Evolutionary conservation across 2,797 vertebrate species (phyloP).

Genomic region (Gadopsis marmoratus): DNA sequence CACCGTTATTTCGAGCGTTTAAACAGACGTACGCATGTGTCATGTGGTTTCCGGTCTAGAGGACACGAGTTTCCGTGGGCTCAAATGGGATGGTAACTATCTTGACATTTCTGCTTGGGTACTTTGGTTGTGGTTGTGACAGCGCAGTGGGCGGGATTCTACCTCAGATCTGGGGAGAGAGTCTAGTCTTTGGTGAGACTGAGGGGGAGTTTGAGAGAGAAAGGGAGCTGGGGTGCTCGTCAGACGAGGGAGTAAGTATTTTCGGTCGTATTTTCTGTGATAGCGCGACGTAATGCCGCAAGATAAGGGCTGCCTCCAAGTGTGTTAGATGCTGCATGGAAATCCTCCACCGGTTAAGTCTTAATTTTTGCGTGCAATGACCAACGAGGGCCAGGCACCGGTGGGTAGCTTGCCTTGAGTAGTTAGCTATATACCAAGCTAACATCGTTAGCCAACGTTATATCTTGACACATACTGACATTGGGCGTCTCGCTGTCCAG

Average conservation of each 20-base stretch:
- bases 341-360: conserved; percentile 4
- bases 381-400: conserved; percentile 71
- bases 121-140: conserved; percentile 73
- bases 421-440: conserved; percentile 75
- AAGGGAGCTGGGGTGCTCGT: conserved; percentile 77
- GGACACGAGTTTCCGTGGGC: conserved; percentile 5
- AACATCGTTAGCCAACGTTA: conserved; percentile 71
- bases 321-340: conserved; percentile 24
- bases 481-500: conserved; percentile 64
- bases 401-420: conserved; percentile 63
- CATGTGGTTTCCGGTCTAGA: conserved; percentile 6
- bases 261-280: conserved; percentile 33
- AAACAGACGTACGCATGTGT: conserved; percentile 5
- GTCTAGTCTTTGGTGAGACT: conserved; percentile 82
- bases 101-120: conserved; percentile 41
- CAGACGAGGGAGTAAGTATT: conserved; percentile 85
- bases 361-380: conserved; percentile 51
- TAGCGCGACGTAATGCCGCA: conserved; percentile 1
- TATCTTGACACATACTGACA: conserved; percentile 66
- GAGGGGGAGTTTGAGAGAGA: conserved; percentile 83
- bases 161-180: conserved; percentile 82
- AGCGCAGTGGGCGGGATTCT: conserved; percentile 83
- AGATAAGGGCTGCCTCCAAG: not conserved
- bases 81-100: conserved; percentile 33
- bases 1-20: fast-evolving